These are phyloP conservation scores for Chromis chromis DNA, from an alignment of 2,797 vertebrate genomes.

Conservation along the genomic window DNA sequence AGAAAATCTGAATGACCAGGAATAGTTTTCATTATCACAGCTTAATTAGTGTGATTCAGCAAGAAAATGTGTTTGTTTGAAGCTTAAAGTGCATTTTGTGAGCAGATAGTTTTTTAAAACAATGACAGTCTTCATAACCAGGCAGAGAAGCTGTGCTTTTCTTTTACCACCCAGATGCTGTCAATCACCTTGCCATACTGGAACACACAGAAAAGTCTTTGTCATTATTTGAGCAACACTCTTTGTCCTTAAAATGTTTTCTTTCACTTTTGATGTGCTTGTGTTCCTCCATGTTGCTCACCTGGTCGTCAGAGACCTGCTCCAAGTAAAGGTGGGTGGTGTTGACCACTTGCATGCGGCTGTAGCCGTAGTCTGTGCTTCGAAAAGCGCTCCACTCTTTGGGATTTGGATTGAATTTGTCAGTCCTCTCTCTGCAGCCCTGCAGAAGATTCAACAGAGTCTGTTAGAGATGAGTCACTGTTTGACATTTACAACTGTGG, in stretches of 20 bases:
- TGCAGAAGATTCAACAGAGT: conserved; percentile 62
- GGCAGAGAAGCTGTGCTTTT: conserved; percentile 78
- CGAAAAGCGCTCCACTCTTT: conserved; percentile 90
- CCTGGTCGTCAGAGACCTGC: conserved; percentile 94
- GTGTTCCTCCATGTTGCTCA: conserved; percentile 59
- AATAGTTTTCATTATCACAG: conserved; percentile 3
- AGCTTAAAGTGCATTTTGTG: conserved; percentile 61
- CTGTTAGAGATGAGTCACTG: conserved; percentile 32
- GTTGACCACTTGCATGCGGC: conserved; percentile 88
- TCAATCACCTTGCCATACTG: conserved; percentile 91
- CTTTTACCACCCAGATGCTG: conserved; percentile 89
- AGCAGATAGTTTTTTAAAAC: background rate
- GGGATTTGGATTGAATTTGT: conserved; percentile 85
- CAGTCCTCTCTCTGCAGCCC: conserved; percentile 90
- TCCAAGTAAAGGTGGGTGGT: conserved; percentile 89
- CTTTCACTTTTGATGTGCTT: background rate
- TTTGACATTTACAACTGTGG: conserved; percentile 64
- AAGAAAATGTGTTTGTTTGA: conserved; percentile 41
- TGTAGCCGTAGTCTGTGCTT: conserved; percentile 90
- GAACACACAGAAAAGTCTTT: conserved; percentile 60
- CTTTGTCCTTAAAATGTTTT: conserved; percentile 1
- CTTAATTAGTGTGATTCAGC: conserved; percentile 19
- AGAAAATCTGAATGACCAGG: background rate
- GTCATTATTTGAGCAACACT: conserved; percentile 13
- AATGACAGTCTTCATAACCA: conserved; percentile 79